phyloP scores from a whole-genome alignment of 2,797 vertebrate species.

The Acridotheres tristis region DNA sequence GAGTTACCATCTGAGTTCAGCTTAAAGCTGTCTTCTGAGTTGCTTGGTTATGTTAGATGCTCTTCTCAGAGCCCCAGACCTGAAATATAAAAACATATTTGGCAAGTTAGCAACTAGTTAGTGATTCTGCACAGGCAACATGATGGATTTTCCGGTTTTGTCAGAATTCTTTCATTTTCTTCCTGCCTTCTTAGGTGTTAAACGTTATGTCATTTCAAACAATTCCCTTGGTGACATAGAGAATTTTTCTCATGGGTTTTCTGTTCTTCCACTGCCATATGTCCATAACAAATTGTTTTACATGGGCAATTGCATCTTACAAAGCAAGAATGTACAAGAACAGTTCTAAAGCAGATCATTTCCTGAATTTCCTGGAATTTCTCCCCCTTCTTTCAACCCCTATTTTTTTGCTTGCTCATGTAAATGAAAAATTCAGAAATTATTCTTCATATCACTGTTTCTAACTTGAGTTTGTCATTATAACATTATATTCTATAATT shows the following conservation, averaged over 20 bases:
- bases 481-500: not conserved
- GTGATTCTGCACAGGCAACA: not conserved
- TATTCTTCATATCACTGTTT: not conserved
- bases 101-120: not conserved
- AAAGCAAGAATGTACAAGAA: not conserved
- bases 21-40: not conserved
- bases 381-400: not conserved
- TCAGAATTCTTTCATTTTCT: not conserved
- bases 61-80: not conserved
- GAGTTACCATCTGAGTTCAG: not conserved
- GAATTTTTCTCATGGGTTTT: conserved; percentile 25
- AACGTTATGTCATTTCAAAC: not conserved
- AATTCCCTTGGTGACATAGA: not conserved
- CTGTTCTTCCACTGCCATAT: conserved; percentile 8
- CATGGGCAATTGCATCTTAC: conserved; percentile 27
- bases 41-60: not conserved
- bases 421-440: not conserved
- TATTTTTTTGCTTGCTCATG: not conserved
- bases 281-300: conserved; percentile 42
- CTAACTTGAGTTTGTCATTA: not conserved
- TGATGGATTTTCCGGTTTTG: not conserved
- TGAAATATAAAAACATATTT: not conserved
- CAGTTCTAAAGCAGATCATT: not conserved
- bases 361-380: not conserved
- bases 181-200: not conserved